Base-by-base conservation (phyloP, 2,888 invertebrate genomes). In the Chloroclysta siterata region DNA sequence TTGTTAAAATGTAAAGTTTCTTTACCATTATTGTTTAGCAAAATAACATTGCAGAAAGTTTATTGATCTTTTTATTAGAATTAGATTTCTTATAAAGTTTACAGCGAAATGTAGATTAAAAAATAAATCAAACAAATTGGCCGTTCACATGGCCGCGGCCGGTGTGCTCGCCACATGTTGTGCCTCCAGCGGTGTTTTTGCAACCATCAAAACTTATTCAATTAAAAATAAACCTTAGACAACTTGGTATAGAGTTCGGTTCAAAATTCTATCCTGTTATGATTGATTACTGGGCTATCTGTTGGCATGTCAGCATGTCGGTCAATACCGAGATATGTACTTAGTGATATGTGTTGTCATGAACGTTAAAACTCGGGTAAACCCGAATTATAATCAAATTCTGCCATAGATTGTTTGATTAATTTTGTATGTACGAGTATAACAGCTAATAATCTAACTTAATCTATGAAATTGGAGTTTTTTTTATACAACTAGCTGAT, bases 171-270 rank as follows among this genome's bases (percentile, higher is more conserved):
- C 75, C 81, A 82, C 65, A 81, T 81, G 81, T 22, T 22, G 22
- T 69, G 70, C 76, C 74, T 70, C 72, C 71, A 68, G 76, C 74
- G 4, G 60, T 63, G 74, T 77, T 82, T 79, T 76, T 79, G 69
- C 33, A 15, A 7, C 5, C 14, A 28, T 8, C 44, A 56, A 22
- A 29, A 60, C 50, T 55, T 33, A 36, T 28, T 33, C 11, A 15
- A 14, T 61, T 44, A 39, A 17, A 50, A 39, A 55, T 46, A 13
- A 55, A 51, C 60, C 51, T 50, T 50, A 14, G 10, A n/a, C 36
- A 8, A 1, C 22, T 14, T n/a, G 47, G 5, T 42, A 42, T 48
- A 53, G 28, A 60, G 17, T 53, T 46, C 10, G 14, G n/a, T 5
- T 53, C 42, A 46, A 22, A 33, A 60, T n/a, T 13, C 11, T 7